Conservation (phyloP, 2,797 vertebrate genomes). For the Rallus crepitans region DNA sequence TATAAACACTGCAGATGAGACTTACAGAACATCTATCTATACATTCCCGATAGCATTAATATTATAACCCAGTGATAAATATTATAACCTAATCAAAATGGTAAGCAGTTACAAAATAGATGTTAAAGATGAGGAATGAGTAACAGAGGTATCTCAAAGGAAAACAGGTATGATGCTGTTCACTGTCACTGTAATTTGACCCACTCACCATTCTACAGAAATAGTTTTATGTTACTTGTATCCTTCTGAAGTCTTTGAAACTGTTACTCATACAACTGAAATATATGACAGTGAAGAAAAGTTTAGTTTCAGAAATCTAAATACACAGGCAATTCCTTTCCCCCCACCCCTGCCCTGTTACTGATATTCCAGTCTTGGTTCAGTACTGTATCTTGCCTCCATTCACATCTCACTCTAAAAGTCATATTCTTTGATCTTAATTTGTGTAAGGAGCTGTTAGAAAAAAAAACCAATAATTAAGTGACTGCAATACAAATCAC, state of each 20-base stretch:
- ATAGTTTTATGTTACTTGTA: background rate
- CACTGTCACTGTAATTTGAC: background rate
- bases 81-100: background rate
- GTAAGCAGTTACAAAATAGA: background rate
- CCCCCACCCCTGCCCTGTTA: background rate
- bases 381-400: background rate
- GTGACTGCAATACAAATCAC: background rate
- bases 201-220: background rate
- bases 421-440: background rate
- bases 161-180: background rate
- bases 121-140: background rate
- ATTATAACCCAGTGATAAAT: background rate
- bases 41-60: background rate
- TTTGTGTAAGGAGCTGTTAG: background rate
- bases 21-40: background rate
- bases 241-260: background rate
- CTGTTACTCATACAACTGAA: fast-evolving
- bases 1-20: background rate
- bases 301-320: background rate
- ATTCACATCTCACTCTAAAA: background rate
- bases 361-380: background rate
- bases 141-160: background rate
- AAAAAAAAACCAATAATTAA: background rate
- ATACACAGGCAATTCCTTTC: background rate
- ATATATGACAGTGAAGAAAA: background rate